Evolutionary conservation across 2,888 invertebrate species (phyloP), one percentile per base, ranked within the genome.

Genomic region (Amblyteles armatorius): DNA sequence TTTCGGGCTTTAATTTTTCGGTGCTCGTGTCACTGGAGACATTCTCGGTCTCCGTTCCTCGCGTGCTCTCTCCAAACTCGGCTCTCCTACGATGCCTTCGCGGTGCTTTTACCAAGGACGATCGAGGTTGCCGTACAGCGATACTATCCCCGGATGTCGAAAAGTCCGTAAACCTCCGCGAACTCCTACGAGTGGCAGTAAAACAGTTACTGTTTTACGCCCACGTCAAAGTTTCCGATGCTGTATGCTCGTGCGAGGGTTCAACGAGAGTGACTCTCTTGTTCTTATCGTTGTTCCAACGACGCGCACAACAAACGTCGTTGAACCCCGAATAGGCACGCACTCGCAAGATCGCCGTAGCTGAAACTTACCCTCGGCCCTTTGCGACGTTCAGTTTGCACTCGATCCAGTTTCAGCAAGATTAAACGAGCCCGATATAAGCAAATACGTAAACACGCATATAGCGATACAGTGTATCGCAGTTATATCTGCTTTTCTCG

Each of bases 121-220:
- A 63, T 77, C 55, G 72, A 57, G 26, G 55, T 57, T 82, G 52
- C 44, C 69, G 50, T 55, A 71, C 29, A 63, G 33, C 63, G 50
- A 71, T 68, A 40, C 29, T 29, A 52, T 29, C 22, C 29, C 26
- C 50, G 50, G 50, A 36, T 36, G 26, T 44, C 11, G 19, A 44
- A 84, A 81, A 82, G 74, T 71, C 79, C 78, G 55, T 77, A 78
- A 78, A 83, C 44, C 72, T 81, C 68, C 50, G 16, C 67, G 67
- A 72, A 33, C 79, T 84, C 44, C 84, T 79, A 79, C 72, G 72
- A 86, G 40, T 50, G 78, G 65, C 57, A 77, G 78, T 84, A 79
- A 86, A 82, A 77, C 57, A 52, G 72, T 86, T 83, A n/a, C n/a
- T n/a, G n/a, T n/a, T n/a, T n/a, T n/a, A 83, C 83, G 81, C 79